Evolutionary conservation across 2,797 vertebrate genomes (phyloP), one percentile per base, ranked within the genome.

Genomic region (Periparus ater): DNA sequence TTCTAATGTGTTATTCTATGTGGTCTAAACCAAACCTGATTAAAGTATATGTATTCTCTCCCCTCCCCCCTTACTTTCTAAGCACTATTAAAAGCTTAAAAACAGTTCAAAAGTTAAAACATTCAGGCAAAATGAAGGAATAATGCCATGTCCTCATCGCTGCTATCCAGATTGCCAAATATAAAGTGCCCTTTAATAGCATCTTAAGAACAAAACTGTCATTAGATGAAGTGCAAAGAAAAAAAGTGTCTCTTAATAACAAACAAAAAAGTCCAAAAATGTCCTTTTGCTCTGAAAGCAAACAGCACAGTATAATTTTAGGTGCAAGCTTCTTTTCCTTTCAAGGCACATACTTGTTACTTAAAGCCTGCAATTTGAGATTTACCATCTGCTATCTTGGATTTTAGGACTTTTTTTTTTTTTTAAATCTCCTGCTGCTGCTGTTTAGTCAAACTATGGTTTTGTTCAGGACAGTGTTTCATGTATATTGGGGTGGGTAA

Each of bases 1-100:
- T 97, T 98, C 97, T 97, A 97, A 97, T 95, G 97, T 97, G 97
- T 97, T 97, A 94, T 95, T 97, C 97, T 97, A 42, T 97, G 97
- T 97, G 97, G 96, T 97, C 94, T 96, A 91, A 96, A 89, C 68
- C 73, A 95, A 97, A 91, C 73, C 68, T 92, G 81, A 97, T 97
- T 97, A 97, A 97, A 97, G 89, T 84, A 85, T 96, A 90, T 94
- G 58, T 96, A 86, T 95, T 95, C 77, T 95, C 65, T 68, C 94
- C 93, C 93, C 11, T 21, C 25, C 71, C 84, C 95, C 93, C 75
- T 97, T 93, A 91, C 85, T 96, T 95, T 97, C 95, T 97, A 93
- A 97, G 96, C 95, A 80, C 96, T 97, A 93, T 95, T 97, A 95
- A 97, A 95, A 97, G 67, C 92, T 40, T 94, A 89, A 83, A 94